Percentiles rank a stretch among this genome's conserved stretches.
Evolutionary conservation across 2,113 vertebrate species (phyloP).

Genomic region (Kryptolebias marmoratus): DNA sequence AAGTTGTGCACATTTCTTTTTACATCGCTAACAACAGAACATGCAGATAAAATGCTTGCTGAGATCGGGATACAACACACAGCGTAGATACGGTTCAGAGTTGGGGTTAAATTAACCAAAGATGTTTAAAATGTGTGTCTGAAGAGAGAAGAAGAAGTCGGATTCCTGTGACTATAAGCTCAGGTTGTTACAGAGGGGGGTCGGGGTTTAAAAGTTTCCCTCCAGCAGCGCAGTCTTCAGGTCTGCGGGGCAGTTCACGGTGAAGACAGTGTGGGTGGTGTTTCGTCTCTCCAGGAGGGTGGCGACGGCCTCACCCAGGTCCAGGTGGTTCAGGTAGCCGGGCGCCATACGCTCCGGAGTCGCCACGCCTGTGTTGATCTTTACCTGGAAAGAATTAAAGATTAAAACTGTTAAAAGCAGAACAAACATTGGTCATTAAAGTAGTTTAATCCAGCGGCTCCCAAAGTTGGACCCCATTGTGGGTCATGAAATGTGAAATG

Average conservation of each 20-base stretch:
- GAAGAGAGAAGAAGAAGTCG: neutral
- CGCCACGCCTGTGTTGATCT: slow-evolving; percentile 83
- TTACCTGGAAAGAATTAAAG: slow-evolving; percentile 75
- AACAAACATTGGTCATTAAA: neutral
- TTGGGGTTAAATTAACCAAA: slow-evolving; percentile 5
- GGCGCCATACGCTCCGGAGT: slow-evolving; percentile 78
- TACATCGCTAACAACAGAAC: slow-evolving; percentile 4
- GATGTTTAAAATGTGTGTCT: neutral
- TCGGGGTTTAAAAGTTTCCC: slow-evolving; percentile 51
- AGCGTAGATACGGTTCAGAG: slow-evolving; percentile 6
- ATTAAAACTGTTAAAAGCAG: neutral
- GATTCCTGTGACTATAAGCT: slow-evolving; percentile 4
- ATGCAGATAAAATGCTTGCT: slow-evolving; percentile 31
- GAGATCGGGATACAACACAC: slow-evolving; percentile 1
- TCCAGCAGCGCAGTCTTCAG: slow-evolving; percentile 76
- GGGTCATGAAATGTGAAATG: too few relatives aligned
- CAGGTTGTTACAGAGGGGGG: neutral
- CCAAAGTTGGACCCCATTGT: too few relatives aligned
- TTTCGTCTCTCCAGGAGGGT: slow-evolving; percentile 76
- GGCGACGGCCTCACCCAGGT: slow-evolving; percentile 81
- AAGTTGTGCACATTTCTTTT: neutral
- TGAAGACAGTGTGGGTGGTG: slow-evolving; percentile 75
- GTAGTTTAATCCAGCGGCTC: too few relatives aligned
- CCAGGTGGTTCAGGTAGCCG: slow-evolving; percentile 82
- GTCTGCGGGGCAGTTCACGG: slow-evolving; percentile 76